Evolutionary conservation across 1,140 invertebrate species (phyloP), one percentile per base, ranked within the genome.

Genomic region (Schlechtendalia chinensis): DNA sequence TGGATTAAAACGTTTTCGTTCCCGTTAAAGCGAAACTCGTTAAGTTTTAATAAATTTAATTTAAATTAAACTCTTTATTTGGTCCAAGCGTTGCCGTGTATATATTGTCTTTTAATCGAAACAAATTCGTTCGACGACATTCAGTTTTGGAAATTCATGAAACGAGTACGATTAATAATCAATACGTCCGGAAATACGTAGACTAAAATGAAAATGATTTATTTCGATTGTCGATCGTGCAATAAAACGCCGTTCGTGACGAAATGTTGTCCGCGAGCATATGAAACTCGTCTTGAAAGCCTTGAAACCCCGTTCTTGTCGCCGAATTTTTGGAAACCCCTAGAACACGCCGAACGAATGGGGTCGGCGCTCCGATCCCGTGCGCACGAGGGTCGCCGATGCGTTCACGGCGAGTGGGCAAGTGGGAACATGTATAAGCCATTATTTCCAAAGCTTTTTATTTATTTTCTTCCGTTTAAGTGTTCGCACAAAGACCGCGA

Each of bases 351-450:
- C 24, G 3, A 77, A 17, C 59, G 29, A 58, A 19, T 45, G 22
- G 74, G 74, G 74, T 58, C 74, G 32, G 39, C 56, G 54, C 56
- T 45, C 22, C 54, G 19, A 45, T 59, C 56, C 32, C 24, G 54
- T 59, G 32, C 74, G 24, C 29, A 47, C 27, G 45, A 77, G 74
- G 74, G 74, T 77, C 74, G 24, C 54, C 56, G 54, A 45, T 77
- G 74, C 56, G 59, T 77, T 77, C 58, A 75, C 3, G 8, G 32
- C 3, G 14, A 12, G 11, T 50, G 47, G 39, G 39, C 3, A 77
- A 77, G 71, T 59, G 19, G 74, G 32, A 75, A 77, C 74, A 77
- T 77, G 74, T 77, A 77, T 77, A 77, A 77, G 74, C 74, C 74
- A 77, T 77, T 77, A 77, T 77, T 77, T 56, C 54, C 59, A 77